Evolutionary conservation across 2,797 vertebrate genomes (phyloP), one percentile per base, ranked within the genome.

Genomic region (Columba guinea): DNA sequence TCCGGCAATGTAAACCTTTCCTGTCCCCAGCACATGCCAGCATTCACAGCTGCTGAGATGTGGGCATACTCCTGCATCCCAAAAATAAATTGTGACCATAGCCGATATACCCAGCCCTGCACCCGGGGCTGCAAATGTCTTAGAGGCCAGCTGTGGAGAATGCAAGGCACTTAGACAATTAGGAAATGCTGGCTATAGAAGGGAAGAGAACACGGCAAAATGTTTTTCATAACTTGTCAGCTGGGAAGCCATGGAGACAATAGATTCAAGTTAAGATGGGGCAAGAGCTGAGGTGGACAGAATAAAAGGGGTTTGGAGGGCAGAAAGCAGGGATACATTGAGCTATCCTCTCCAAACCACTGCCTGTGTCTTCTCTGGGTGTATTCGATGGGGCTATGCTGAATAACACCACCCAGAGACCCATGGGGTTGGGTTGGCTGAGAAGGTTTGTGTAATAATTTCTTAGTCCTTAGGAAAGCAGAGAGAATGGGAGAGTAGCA

Each of bases 21-120:
- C 87, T 87, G 81, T 91, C 82, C 64, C 73, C 68, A 48, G 63
- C 80, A 64, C 55, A 89, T 94, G 73, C 95, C 83, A 86, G 81
- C 93, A 85, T 93, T 95, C 96, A 84, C 96, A 98, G 96, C 95
- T 97, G 95, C 96, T 87, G 44, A 93, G 84, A 96, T 69, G 67
- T 93, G 94, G 94, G 94, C 95, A 87, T 82, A 87, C 59, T 89
- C 94, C 96, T 92, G 63, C 59, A 76, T 85, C 96, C 96, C 94
- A 62, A 96, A 97, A 97, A 97, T 95, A 96, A 96, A 96, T 82
- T 7, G 9, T 83, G 91, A 62, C 21, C 56, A 23, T 56, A 89
- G 70, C 26, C 4, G 30, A 71, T 91, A 63, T 77, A 87, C 76
- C 90, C 94, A 94, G 49, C 69, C 59, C 95, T 96, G 35, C 73